Base-by-base conservation (phyloP, 2,888 invertebrate species). In the Agrochola macilenta region DNA sequence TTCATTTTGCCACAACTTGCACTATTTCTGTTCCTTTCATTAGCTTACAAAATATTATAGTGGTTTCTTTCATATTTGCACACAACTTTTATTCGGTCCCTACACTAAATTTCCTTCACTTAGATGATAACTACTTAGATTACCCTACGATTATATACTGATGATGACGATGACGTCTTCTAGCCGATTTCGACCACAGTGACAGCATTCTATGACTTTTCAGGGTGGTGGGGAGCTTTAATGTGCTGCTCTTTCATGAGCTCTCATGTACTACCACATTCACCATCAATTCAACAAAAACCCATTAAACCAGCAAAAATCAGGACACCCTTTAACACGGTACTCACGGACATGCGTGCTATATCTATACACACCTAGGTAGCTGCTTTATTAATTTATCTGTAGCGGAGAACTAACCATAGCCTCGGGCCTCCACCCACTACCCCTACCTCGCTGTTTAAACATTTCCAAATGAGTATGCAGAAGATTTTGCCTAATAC, bases 401-500 rank as follows among this genome's bases (percentile, higher is more conserved):
- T 96, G 95, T 95, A 95, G 94, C 93, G 92, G 92, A 93, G 96
- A 96, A 96, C 96, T 96, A 96, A 96, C 95, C 96, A 94, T 93
- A 92, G 92, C 94, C 92, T 74, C 73, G 82, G 88, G 80, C 72
- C 88, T 84, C 89, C 90, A 90, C 91, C 92, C 87, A 78, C 87
- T 82, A 69, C 87, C 87, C 88, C 82, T 80, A 85, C 92, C 90
- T 90, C 90, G 85, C 93, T 94, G 95, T 95, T 96, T 95, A 96
- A 96, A 96, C 96, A 96, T 95, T 95, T 94, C 96, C 93, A 96
- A 96, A 96, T 95, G 96, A 95, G 96, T 96, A 95, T 96, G 96
- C 96, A 95, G 94, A 95, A 95, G 94, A 95, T 94, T 95, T 93
- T 93, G 91, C 93, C 93, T 94, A 93, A 94, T 93, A 95, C 94